These are phyloP conservation scores for Abrostola tripartita DNA, from an alignment of 2,888 invertebrate genomes.

Conservation along the genomic window DNA sequence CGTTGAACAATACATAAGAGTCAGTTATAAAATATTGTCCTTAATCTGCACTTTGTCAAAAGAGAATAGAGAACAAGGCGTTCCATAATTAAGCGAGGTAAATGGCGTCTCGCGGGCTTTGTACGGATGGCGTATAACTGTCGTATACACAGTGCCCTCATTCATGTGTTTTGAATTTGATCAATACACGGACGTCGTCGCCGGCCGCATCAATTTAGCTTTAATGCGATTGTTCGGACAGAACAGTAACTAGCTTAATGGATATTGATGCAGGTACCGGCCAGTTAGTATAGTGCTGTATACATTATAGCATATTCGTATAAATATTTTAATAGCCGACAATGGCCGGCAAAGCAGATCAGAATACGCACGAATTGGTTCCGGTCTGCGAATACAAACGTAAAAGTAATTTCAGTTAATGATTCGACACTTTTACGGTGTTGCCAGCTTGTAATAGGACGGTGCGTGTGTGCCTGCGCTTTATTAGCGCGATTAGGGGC, in stretches of 20 bases:
- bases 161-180: slow-evolving; percentile 61
- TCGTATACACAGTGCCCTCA: slow-evolving; percentile 36
- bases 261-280: slow-evolving; percentile 57
- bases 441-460: slow-evolving; percentile 66
- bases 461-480: slow-evolving; percentile 67
- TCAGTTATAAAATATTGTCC: neutral
- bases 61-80: slow-evolving; percentile 3
- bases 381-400: slow-evolving; percentile 58
- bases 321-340: slow-evolving; percentile 20
- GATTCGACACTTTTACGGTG: slow-evolving; percentile 79
- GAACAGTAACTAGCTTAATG: slow-evolving; percentile 62
- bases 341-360: neutral
- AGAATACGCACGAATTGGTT: slow-evolving; percentile 31
- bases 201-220: slow-evolving; percentile 65
- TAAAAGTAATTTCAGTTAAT: slow-evolving; percentile 78
- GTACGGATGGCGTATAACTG: slow-evolving; percentile 26
- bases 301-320: slow-evolving; percentile 31
- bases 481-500: slow-evolving; percentile 74
- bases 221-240: slow-evolving; percentile 68
- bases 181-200: slow-evolving; percentile 60
- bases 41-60: slow-evolving; percentile 5
- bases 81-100: slow-evolving; percentile 16
- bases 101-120: slow-evolving; percentile 16
- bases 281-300: slow-evolving; percentile 21
- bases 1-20: neutral